A percentile compares a stretch with the other conserved stretches of the same genome.
Evolutionary conservation across 2,888 invertebrate genomes (phyloP).

Genomic region (Acanthosepion esculentum): DNA sequence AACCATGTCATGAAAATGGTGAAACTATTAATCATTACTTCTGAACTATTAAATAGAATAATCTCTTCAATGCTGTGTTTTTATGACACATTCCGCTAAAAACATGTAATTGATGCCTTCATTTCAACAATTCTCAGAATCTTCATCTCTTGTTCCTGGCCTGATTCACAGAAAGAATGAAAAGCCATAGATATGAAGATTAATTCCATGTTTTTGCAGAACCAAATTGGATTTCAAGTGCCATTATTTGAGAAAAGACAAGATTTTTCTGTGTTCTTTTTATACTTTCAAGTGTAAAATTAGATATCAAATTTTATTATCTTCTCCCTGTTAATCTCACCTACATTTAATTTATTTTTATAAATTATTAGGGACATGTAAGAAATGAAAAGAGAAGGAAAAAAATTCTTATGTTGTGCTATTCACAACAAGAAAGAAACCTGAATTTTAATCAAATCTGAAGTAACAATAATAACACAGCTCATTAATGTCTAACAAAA

Average conservation of each 20-base stretch:
- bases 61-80: not conserved
- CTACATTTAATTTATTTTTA: not conserved
- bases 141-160: not conserved
- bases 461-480: too few relatives aligned
- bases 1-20: not conserved
- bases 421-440: not conserved
- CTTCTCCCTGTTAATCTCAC: not conserved
- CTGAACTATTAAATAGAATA: not conserved
- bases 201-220: not conserved
- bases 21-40: not conserved
- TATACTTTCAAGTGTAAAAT: not conserved
- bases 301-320: not conserved
- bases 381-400: not conserved
- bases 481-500: too few relatives aligned
- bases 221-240: constrained; percentile 8
- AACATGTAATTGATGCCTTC: not conserved
- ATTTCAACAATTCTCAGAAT: not conserved
- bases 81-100: not conserved
- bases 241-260: not conserved
- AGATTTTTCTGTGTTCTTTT: not conserved
- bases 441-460: not conserved
- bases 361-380: not conserved
- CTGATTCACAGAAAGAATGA: not conserved
- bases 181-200: constrained; percentile 10
- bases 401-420: not conserved